phyloP scores from a whole-genome alignment of 2,113 vertebrate species.

The Brachyhypopomus occidentalis region DNA sequence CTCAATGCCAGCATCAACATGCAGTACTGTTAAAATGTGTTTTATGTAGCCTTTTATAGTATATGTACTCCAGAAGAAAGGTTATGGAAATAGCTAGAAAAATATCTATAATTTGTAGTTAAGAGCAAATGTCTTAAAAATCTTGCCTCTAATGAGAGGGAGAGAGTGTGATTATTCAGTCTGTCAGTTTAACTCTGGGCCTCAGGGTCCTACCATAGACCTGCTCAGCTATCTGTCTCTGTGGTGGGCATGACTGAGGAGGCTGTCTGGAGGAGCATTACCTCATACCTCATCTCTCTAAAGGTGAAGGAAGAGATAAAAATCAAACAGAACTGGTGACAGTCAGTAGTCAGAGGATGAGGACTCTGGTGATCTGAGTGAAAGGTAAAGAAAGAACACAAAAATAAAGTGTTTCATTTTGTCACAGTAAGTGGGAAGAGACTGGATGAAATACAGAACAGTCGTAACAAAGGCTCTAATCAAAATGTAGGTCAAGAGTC shows the following conservation, averaged over 20 bases:
- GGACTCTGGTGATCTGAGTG: too few relatives aligned
- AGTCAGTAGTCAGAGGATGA: too few relatives aligned
- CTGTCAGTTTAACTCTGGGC: slow-evolving; percentile 1
- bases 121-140: not conserved
- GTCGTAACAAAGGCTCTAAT: too few relatives aligned
- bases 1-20: not conserved
- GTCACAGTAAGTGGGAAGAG: too few relatives aligned
- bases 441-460: too few relatives aligned
- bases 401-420: too few relatives aligned
- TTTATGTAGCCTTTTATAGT: not conserved
- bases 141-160: not conserved
- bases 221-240: slow-evolving; percentile 4
- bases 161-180: not conserved
- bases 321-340: not conserved
- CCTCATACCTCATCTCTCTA: not conserved
- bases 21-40: not conserved
- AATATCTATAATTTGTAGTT: not conserved
- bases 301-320: not conserved
- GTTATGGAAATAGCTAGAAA: not conserved
- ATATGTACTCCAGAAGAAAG: not conserved
- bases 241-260: not conserved
- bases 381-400: too few relatives aligned
- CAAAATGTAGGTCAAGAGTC: too few relatives aligned
- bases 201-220: not conserved
- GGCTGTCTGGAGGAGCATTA: not conserved